Percentiles rank a stretch among this genome's conserved stretches.
phyloP scores from a whole-genome alignment of 2,888 invertebrate species.

The Macrosiphum euphorbiae region DNA sequence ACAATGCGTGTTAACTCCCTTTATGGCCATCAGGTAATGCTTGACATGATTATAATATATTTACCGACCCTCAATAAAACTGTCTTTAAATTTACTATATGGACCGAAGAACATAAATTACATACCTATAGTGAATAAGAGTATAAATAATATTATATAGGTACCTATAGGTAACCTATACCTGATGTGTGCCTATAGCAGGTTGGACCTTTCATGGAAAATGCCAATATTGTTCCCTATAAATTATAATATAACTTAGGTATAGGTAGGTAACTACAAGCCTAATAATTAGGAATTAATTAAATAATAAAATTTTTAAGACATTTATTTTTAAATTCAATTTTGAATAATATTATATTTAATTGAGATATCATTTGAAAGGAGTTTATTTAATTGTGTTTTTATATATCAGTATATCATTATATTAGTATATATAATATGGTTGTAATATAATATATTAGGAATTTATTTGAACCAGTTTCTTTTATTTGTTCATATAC shows the following conservation, averaged over 20 bases:
- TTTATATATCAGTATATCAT: background rate
- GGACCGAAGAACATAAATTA: background rate
- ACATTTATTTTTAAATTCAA: background rate
- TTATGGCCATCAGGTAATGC: background rate
- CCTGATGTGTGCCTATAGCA: background rate
- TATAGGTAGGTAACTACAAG: background rate
- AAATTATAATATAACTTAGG: background rate
- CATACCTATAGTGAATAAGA: background rate
- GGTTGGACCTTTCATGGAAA: background rate
- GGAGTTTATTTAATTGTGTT: background rate
- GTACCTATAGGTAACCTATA: background rate
- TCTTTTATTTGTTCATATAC: background rate
- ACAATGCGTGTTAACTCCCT: slow-evolving; percentile 24
- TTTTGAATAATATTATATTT: background rate
- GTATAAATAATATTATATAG: background rate
- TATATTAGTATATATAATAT: background rate
- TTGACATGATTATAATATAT: background rate
- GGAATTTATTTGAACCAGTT: background rate
- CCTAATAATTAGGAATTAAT: background rate
- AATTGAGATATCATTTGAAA: background rate
- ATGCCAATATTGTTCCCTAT: background rate
- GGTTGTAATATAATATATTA: background rate
- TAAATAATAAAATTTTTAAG: background rate
- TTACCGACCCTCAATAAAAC: slow-evolving; percentile 19
- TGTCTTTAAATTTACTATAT: slow-evolving; percentile 1